Evolutionary conservation across 2,888 invertebrate genomes (phyloP), one percentile per base, ranked within the genome.

Genomic region (Lithophane ornitopus): DNA sequence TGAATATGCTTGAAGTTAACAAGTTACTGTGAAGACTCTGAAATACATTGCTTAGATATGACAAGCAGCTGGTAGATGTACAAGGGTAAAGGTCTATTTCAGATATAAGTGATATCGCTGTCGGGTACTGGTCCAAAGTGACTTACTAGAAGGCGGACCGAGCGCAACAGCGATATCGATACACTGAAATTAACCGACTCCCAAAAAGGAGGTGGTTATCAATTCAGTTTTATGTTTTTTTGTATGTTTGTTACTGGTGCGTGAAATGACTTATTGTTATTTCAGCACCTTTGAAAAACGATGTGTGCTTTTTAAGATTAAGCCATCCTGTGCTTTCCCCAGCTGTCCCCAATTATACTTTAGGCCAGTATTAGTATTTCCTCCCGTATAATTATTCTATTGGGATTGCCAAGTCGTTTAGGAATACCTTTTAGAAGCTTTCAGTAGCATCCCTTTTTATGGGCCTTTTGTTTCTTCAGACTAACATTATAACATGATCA

Each of bases 1-100:
- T 89, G 34, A 61, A 7, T 56, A 84, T 7, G 34, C 80, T 85
- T 0, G 76, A 26, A 66, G 84, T 90, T 19, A 85, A 62, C 1
- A 85, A 66, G 67, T 72, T 62, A 41, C 89, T 92, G 76, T 87
- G 89, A 22, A 91, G 83, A 74, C 90, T 92, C 90, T 92, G 87
- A 26, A 89, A 88, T 68, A 46, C 26, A 22, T 62, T 26, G n/a
- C 3, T 72, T 52, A 52, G 6, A 11, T 59, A 28, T 63, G 26
- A 46, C 28, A 19, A 61, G 19, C 16, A 26, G 12, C 26, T 44
- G n/a, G 11, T 66, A 66, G 28, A 28, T 28, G 2, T 46, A 34
- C 34, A 34, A 34, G 34, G 34, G 34, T 34, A 34, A 34, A 34
- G 34, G 34, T 4, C 34, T 34, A 34, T 34, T 34, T 34, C n/a